phyloP scores from a whole-genome alignment of 2,797 vertebrate species.

The Spea hammondii region DNA sequence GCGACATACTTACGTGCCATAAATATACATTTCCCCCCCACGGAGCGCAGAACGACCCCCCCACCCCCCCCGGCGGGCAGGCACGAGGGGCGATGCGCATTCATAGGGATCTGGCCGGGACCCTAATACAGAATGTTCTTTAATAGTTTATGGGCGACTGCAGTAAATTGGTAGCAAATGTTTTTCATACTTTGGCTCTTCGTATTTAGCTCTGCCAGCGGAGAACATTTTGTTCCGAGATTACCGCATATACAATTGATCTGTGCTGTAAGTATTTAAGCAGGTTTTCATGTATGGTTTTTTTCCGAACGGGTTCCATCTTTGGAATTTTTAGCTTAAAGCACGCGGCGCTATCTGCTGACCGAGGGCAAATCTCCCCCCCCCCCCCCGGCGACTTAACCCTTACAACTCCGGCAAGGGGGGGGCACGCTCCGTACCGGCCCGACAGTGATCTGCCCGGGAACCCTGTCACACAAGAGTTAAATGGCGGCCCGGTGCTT shows the following conservation, averaged over 20 bases:
- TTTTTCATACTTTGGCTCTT: conserved; percentile 73
- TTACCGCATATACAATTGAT: conserved; percentile 69
- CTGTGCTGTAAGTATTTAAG: conserved; percentile 62
- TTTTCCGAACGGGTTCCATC: not conserved
- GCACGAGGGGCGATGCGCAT: conserved; percentile 60
- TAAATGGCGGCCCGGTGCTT: too few species aligned
- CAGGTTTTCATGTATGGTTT: conserved; percentile 52
- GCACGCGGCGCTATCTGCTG: not conserved
- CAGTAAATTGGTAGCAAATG: conserved; percentile 74
- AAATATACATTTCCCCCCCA: conserved; percentile 59
- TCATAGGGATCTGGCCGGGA: conserved; percentile 75
- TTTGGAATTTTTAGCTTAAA: not conserved
- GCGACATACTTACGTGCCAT: conserved; percentile 63
- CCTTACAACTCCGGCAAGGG: not conserved
- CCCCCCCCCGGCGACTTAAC: not conserved
- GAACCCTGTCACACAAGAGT: too few species aligned
- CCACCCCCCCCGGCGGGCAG: conserved; percentile 60
- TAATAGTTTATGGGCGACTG: conserved; percentile 77
- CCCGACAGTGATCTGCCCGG: too few species aligned
- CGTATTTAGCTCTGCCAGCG: conserved; percentile 66
- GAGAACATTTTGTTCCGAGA: conserved; percentile 73
- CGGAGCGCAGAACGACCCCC: conserved; percentile 68
- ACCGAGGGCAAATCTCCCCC: not conserved
- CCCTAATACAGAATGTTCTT: conserved; percentile 77
- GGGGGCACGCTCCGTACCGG: too few species aligned